A percentile compares a stretch with the other conserved stretches of the same genome.
phyloP scores from a whole-genome alignment of 2,113 vertebrate species.

The Chrysemys picta region DNA sequence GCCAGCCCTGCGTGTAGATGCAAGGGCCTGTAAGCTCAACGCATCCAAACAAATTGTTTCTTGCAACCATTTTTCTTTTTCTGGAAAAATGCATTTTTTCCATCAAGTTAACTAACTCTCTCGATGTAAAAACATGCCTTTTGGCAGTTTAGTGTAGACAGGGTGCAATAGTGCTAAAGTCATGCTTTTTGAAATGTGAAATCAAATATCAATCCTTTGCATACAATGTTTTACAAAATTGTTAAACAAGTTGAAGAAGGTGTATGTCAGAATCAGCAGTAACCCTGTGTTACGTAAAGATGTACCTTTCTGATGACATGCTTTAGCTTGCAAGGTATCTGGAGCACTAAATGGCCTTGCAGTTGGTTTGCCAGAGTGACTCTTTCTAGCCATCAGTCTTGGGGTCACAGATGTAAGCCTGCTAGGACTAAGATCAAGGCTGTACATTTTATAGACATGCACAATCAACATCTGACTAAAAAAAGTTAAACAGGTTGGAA shows the following conservation, averaged over 20 bases:
- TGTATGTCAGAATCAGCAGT: not conserved
- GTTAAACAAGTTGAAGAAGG: not conserved
- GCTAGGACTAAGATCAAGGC: not conserved
- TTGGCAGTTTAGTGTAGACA: not conserved
- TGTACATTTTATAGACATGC: not conserved
- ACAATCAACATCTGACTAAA: not conserved
- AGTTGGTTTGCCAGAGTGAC: not conserved
- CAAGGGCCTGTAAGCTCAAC: not conserved
- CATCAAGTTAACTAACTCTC: not conserved
- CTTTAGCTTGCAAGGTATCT: not conserved
- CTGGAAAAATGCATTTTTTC: not conserved
- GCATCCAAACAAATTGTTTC: not conserved
- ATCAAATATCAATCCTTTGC: not conserved
- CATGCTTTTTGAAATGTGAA: not conserved
- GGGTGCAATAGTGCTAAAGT: not conserved
- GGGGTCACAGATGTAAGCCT: not conserved
- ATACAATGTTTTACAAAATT: not conserved
- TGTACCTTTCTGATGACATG: not conserved
- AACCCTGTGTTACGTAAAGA: not conserved
- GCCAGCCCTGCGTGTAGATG: not conserved
- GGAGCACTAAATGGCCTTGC: conserved; percentile 15
- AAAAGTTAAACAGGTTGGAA: not conserved
- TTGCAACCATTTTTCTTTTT: not conserved
- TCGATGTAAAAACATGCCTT: not conserved
- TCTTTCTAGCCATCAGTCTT: not conserved